phyloP scores from a whole-genome alignment of 2,113 vertebrate genomes.

The Calyptomena viridis region DNA sequence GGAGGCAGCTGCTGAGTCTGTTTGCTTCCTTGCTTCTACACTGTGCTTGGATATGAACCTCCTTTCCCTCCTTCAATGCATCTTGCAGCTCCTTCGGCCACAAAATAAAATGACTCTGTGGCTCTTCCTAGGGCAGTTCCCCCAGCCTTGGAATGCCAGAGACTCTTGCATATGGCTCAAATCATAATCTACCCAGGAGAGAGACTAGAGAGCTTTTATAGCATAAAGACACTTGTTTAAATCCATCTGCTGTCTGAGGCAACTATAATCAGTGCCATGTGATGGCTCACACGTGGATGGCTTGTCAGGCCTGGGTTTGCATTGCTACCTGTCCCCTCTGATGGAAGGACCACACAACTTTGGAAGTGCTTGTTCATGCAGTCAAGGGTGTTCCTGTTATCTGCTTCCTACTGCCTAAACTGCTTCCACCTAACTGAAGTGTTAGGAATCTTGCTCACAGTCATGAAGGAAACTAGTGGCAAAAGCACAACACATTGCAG shows the following conservation, averaged over 20 bases:
- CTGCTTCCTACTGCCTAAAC: not conserved
- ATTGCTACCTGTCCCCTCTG: not conserved
- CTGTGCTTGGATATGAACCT: not conserved
- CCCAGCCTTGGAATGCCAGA: not conserved
- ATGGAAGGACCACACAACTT: not conserved
- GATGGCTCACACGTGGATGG: not conserved
- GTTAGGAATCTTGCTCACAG: not conserved
- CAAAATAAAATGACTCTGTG: not conserved
- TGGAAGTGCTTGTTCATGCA: not conserved
- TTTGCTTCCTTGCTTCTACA: not conserved
- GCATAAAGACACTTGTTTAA: not conserved
- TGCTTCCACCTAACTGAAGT: no score
- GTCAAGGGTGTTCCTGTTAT: not conserved
- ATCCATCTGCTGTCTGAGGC: conserved; percentile 37
- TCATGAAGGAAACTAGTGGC: accelerated
- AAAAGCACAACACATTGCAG: not conserved
- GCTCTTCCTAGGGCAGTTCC: not conserved
- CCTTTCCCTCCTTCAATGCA: not conserved
- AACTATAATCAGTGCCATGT: not conserved
- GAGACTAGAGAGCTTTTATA: not conserved
- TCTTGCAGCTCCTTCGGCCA: not conserved
- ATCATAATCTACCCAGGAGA: not conserved
- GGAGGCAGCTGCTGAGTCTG: not conserved
- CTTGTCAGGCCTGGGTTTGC: not conserved
- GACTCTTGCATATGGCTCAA: not conserved